Evolutionary conservation across 2,113 vertebrate genomes (phyloP), one percentile per base, ranked within the genome.

Genomic region (Dromiciops gliroides): DNA sequence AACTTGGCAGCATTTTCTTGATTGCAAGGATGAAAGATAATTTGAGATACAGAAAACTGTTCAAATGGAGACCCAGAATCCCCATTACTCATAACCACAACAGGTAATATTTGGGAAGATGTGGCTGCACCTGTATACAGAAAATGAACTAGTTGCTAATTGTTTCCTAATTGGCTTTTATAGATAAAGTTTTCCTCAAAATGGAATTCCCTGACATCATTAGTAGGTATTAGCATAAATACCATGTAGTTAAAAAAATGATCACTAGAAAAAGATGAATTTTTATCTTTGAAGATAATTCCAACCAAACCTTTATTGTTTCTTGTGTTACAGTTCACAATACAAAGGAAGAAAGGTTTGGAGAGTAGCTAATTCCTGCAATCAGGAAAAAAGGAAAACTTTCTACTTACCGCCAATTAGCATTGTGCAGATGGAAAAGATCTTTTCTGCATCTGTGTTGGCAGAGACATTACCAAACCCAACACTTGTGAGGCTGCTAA

Each of bases 361-460:
- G 44, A 44, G 26, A 48, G 89, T 49, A 56, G 6, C 22, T 31
- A 0, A 3, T 10, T n/a, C 24, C 37, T 92, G 53, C 44, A 56
- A n/a, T 19, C 25, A 28, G 2, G 31, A 6, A 60, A 19, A 51
- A 93, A 50, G 94, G 51, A 50, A 51, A 92, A 9, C 2, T 0
- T 11, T 19, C 5, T 90, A 97, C 98, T 89, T 98, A 99, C 99
- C 99, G 94, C 99, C 99, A 88, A 99, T 99, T 75, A 99, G 98
- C 99, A 99, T 99, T 97, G 99, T 99, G 97, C 99, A 99, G 98
- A 99, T 99, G 90, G 99, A 99, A 98, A 99, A 99, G 96, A 99
- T 99, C 98, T 99, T 99, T 97, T 99, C 99, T 0, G 99, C 98
- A 49, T 99, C 99, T 0, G 99, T 99, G 95, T 99, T 99, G 96